Base-by-base conservation (phyloP, 2,888 invertebrate species). In the Crocallis elinguaria region DNA sequence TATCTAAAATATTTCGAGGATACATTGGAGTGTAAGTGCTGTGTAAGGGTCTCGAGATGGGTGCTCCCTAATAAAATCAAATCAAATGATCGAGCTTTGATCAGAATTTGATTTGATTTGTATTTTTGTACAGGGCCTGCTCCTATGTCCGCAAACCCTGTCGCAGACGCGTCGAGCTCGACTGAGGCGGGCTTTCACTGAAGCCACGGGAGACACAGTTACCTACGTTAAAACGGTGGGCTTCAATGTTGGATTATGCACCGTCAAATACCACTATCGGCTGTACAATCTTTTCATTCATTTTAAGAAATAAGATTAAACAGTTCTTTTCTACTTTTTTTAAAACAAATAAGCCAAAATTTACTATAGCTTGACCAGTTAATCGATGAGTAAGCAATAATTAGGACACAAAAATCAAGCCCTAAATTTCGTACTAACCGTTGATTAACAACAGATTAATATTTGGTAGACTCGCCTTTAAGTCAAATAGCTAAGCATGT, bases 91-190 rank as follows among this genome's bases (percentile, higher is more conserved):
- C 46, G 41, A 52, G 33, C 5, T 0, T 0, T 11, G 11, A 29
- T 44, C 37, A 16, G 63, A 64, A 55, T 81, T 81, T 82, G 84
- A 78, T 84, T 84, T 82, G 84, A 79, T 83, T 81, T 78, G 63
- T 83, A 68, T 87, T 89, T 88, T 84, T 84, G 78, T 82, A 77
- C 95, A 96, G 94, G 96, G 96, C 84, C 95, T 96, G 92, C 95
- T 97, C 89, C 96, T 96, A 93, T 96, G 96, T 92, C 96, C 97
- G 82, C 95, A 96, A 92, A 96, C 96, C 87, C 94, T 97, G 94
- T 95, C 96, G 92, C 96, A 96, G 93, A 95, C 95, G 82, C 95
- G 97, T 82, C 94, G 96, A 79, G 94, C 95, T 84, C 94, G 95
- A 81, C 94, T 97, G 90, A 94, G 96, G 89, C 94, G 97, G 84